Evolutionary conservation across 30 jellyfish, hydroid and myxozoan species (phyloP).

Genomic region (Haliclystus octoradiatus): DNA sequence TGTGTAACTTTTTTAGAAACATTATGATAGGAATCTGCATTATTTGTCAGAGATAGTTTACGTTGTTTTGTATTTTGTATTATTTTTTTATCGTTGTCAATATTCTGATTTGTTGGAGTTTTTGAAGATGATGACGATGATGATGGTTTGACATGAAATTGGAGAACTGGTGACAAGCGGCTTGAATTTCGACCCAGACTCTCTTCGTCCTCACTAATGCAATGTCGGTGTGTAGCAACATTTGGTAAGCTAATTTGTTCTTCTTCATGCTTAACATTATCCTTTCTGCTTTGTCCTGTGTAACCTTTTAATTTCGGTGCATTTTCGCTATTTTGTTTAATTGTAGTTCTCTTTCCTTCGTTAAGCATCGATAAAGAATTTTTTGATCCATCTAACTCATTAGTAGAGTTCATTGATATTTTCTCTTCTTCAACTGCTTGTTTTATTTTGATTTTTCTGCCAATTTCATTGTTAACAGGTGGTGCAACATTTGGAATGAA

Average conservation of each 20-base stretch:
- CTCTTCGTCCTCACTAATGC: neutral
- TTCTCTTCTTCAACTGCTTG: neutral
- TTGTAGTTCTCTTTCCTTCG: neutral
- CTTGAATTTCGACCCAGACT: too few relatives aligned
- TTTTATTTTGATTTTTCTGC: neutral
- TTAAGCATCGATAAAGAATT: neutral
- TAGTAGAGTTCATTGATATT: too few relatives aligned
- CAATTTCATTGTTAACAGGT: neutral
- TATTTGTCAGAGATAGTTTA: too few relatives aligned
- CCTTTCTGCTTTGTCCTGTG: neutral
- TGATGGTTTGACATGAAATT: neutral
- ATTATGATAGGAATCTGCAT: too few relatives aligned
- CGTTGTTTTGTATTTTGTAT: neutral
- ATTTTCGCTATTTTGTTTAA: neutral
- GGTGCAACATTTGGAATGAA: neutral
- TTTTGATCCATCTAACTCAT: neutral
- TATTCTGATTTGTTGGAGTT: neutral
- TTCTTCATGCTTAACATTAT: neutral
- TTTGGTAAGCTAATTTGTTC: neutral
- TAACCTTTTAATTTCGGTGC: neutral
- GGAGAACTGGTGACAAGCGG: neutral
- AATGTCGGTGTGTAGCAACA: neutral
- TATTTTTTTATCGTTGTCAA: neutral
- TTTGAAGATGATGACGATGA: neutral
- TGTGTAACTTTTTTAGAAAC: neutral